Base-by-base conservation (phyloP, 2,113 vertebrate genomes). In the Scomber japonicus region DNA sequence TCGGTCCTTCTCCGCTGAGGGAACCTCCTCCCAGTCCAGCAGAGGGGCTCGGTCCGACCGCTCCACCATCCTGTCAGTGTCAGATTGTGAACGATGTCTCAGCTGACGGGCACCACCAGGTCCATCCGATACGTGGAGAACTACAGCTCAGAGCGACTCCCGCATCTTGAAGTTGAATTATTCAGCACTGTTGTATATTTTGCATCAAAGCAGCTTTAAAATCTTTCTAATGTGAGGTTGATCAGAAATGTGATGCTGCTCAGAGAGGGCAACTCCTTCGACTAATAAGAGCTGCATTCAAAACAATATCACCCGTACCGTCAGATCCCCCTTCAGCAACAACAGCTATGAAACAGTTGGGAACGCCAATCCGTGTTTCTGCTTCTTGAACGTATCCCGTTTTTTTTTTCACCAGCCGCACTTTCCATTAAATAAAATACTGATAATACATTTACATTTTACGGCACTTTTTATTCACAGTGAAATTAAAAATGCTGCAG, bases 11-110 rank as follows among this genome's bases (percentile, higher is more conserved):
- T 96, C 94, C 19, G 95, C 88, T 3, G 94, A 93, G 21, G 96
- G 96, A 83, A 94, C 94, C 94, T 97, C 96, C 93, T 97, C 96
- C 96, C 96, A 97, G 90, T 96, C 94, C 77, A 97, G 95, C 79
- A 97, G 94, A 88, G 96, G 96, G 77, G 96, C 96, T 88, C 96
- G 94, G 94, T 97, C 97, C 69, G 95, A 95, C 88, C 95, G 95
- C 95, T 96, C 92, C 75, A 90, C 91, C 93, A 94, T 94, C 88
- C 90, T 81, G 78, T 81, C 83, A 62, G 89, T 84, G 84, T 92
- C 73, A 56, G 75, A 66, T 80, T 27, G 85, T 56, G 70, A 86
- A 84, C 72, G 77, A 84, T 78, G 87, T 88, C 77, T 92, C 82
- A 87, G 82, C 86, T 87, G 80, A 84, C 64, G 35, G 83, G 53